Base-by-base conservation (phyloP, 2,797 vertebrate species). In the Nasua narica region DNA sequence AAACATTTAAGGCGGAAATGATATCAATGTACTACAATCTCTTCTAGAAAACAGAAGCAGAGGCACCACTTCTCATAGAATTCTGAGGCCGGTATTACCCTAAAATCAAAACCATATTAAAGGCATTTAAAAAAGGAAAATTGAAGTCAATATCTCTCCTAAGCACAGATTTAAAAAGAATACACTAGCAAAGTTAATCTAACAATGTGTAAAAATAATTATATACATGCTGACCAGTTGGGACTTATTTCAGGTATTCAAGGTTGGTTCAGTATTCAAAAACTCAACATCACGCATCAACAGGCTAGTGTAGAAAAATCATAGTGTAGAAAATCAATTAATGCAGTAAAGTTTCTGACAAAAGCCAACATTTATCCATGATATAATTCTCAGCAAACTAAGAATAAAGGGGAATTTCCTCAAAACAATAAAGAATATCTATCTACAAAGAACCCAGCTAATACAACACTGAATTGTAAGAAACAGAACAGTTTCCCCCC, bases 41-140 rank as follows among this genome's bases (percentile, higher is more conserved):
- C 69, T 88, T 83, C n/a, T 50, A 84, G 85, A 88, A 88, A 88
- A 82, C 10, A 88, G 81, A 92, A 88, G 69, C 46, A 82, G 56
- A 87, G 15, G 13, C 5, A 82, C 54, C 10, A 35, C n/a, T 37
- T 74, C 10, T n/a, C 35, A 78, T 15, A 40, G 15, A 79, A 79
- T 35, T 72, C 35, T 32, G 1, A 62, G 16, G 54, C 54, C 16
- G 23, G 2, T 4, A 72, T 79, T 60, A 54, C 21, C n/a, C n/a
- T n/a, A 91, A 62, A 62, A 58, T 18, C 62, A 95, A 92, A 83
- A 27, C 5, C 58, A 83, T 29, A 82, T n/a, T 27, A 92, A 77
- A 62, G 27, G 29, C 23, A 92, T 65, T 92, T 87, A 3, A 82
- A 83, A 87, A 52, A 72, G 56, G 21, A 91, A 91, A 58, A 74